Percentiles rank a stretch among this genome's conserved stretches.
phyloP scores from a whole-genome alignment of 2,113 vertebrate genomes.

The Hemibagrus wyckioides region DNA sequence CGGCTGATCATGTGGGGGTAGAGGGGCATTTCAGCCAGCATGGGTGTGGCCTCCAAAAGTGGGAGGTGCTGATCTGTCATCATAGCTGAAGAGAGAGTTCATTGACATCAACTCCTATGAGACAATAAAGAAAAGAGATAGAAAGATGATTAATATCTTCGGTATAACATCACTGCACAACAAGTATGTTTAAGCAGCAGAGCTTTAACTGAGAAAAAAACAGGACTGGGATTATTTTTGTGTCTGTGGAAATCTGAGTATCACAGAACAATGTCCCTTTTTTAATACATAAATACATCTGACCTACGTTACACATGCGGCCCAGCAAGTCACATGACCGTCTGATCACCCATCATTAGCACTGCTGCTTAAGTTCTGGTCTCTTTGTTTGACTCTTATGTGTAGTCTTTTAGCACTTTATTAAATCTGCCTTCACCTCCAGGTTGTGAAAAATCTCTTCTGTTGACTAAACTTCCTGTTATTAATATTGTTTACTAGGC shows the following conservation, averaged over 20 bases:
- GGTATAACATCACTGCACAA: background rate
- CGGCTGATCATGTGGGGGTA: slow-evolving; percentile 76
- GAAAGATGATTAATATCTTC: background rate
- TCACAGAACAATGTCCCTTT: background rate
- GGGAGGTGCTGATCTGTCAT: slow-evolving; percentile 79
- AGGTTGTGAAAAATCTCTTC: background rate
- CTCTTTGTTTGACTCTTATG: too few species aligned
- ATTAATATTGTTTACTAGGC: background rate
- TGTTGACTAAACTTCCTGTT: background rate
- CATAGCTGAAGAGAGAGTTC: slow-evolving; percentile 72
- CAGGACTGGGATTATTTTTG: too few species aligned
- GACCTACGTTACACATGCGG: too few species aligned
- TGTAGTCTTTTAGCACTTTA: too few species aligned
- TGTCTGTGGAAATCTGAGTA: background rate
- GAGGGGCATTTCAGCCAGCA: slow-evolving; percentile 76
- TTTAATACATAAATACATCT: too few species aligned
- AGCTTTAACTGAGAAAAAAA: background rate
- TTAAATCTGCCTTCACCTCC: too few species aligned
- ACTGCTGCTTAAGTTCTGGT: too few species aligned
- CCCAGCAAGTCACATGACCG: too few species aligned
- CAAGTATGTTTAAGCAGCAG: background rate
- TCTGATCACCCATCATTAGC: too few species aligned
- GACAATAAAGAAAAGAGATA: background rate
- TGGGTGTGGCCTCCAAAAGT: slow-evolving; percentile 67
- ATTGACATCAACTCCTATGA: slow-evolving; percentile 65